Evolutionary conservation across 2,797 vertebrate genomes (phyloP).

Genomic region (Tokudaia muenninki): DNA sequence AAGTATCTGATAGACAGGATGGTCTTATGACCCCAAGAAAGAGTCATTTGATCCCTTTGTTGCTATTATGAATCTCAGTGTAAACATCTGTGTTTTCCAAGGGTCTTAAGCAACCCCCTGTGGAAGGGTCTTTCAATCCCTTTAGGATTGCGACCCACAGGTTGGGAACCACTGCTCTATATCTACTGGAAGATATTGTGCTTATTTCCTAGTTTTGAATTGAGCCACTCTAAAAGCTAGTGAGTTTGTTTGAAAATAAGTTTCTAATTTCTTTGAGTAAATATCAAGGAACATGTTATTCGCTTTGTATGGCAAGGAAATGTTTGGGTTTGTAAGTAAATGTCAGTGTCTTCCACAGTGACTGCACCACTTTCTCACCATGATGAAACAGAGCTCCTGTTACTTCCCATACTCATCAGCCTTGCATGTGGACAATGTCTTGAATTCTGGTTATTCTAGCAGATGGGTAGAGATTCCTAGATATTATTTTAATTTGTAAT

Average conservation of each 20-base stretch:
- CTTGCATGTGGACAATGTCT: background rate
- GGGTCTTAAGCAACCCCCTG: background rate
- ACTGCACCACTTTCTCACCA: background rate
- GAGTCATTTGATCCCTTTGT: background rate
- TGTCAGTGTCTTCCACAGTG: background rate
- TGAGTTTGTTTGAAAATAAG: background rate
- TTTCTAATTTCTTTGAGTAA: constrained; percentile 59
- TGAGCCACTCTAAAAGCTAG: background rate
- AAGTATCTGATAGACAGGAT: background rate
- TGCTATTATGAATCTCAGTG: background rate
- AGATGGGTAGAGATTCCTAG: background rate
- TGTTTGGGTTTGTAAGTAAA: background rate
- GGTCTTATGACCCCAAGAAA: background rate
- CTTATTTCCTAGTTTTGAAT: constrained; percentile 17
- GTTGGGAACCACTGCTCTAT: background rate
- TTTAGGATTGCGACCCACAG: background rate
- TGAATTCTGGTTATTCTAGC: background rate
- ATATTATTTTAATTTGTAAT: background rate
- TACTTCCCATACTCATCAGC: background rate
- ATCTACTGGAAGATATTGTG: background rate
- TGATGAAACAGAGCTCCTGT: background rate
- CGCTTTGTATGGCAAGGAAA: constrained; percentile 2
- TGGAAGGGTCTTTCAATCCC: background rate
- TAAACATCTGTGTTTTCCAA: background rate
- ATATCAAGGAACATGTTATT: background rate